These are phyloP conservation scores for Periophthalmus modestus DNA, from an alignment of 2,113 vertebrate genomes.

Conservation along the genomic window DNA sequence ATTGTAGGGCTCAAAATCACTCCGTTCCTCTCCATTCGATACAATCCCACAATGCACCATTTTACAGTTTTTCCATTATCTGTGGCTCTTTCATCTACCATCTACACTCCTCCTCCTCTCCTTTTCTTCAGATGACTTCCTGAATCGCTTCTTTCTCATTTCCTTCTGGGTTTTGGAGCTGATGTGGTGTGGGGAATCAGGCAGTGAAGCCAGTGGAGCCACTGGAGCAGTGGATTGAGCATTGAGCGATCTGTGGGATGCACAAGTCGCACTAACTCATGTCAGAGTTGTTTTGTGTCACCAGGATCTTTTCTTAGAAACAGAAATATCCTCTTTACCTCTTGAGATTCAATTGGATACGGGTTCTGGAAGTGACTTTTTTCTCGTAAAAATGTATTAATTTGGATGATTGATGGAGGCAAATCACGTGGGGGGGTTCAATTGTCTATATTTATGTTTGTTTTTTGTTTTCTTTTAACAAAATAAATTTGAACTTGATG, in stretches of 20 bases:
- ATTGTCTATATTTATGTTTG: no score
- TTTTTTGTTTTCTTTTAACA: no score
- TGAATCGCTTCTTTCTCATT: slow-evolving; percentile 5
- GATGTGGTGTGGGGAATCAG: slow-evolving; percentile 64
- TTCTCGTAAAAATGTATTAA: no score
- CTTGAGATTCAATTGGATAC: neutral
- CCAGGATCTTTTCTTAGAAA: slow-evolving; percentile 65
- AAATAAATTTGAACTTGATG: no score
- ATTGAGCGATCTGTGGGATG: slow-evolving; percentile 52
- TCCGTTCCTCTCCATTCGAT: neutral
- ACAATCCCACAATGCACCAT: neutral
- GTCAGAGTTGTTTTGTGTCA: slow-evolving; percentile 53
- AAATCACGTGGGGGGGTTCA: no score
- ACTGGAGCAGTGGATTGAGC: slow-evolving; percentile 71
- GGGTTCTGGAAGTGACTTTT: no score
- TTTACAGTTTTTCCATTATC: slow-evolving; percentile 25
- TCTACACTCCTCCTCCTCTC: neutral
- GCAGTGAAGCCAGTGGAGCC: slow-evolving; percentile 20
- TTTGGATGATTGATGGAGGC: no score
- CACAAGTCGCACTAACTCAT: slow-evolving; percentile 25
- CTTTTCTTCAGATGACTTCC: neutral
- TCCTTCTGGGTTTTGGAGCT: slow-evolving; percentile 53
- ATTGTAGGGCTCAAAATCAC: neutral
- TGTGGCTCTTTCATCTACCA: slow-evolving; percentile 10
- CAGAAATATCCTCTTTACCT: slow-evolving; percentile 39